Base-by-base conservation (phyloP, 2,797 vertebrate species). In the Heliangelus exortis region DNA sequence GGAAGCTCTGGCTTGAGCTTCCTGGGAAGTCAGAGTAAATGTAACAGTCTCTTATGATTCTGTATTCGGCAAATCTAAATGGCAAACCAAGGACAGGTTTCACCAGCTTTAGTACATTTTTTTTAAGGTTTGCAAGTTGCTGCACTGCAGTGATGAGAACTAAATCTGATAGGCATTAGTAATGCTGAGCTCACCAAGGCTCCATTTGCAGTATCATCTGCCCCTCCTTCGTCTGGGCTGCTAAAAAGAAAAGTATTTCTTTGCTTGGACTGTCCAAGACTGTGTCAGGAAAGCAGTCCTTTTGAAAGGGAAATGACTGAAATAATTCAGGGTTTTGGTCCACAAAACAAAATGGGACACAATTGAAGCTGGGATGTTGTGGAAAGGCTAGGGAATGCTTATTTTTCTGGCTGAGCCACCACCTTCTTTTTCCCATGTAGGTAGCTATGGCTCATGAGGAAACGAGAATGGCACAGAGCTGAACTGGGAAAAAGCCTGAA, bases 71-170 rank as follows among this genome's bases (percentile, higher is more conserved):
- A 86, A 90, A 95, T 90, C 74, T 95, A 72, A 94, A 86, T 67
- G 80, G 87, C 91, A 93, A 94, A 94, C 87, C 3, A 6, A 85
- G 91, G 78, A 94, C 93, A 90, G 89, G 93, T 95, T 97, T 89
- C 65, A 87, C 90, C 67, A 73, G 87, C 75, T 93, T 95, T 50
- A 79, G 43, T 54, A 63, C 33, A 26, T 61, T 75, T 55, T n/a
- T 45, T 75, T 72, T 71, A 72, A 65, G 61, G 54, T 89, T 83
- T 94, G 69, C 74, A 86, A 82, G 63, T 81, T 81, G 47, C 54
- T 2, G 8, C 47, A 57, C 43, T 79, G 45, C 48, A 59, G 61
- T 82, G 84, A 84, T 87, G 93, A 94, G 87, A 94, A 96, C 83
- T 51, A 82, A 83, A 80, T 87, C 84, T 84, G 88, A 90, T 82